Percentiles rank a stretch among this genome's conserved stretches.
Evolutionary conservation across 1,140 invertebrate genomes (phyloP).

Genomic region (Drosophila seguyi): DNA sequence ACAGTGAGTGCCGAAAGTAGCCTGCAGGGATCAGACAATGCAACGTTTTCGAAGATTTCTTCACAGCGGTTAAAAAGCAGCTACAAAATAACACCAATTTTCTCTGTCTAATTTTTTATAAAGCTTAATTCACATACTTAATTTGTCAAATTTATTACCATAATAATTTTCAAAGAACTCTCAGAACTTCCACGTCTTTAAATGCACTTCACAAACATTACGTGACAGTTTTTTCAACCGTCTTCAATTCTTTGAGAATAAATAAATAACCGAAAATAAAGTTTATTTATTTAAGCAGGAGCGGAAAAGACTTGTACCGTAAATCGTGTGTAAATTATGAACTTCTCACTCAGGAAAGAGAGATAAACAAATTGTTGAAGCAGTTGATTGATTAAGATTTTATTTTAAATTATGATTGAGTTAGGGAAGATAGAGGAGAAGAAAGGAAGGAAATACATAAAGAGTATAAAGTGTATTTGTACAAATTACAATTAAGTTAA

Average conservation of each 20-base stretch:
- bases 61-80: conserved; percentile 2
- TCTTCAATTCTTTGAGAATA: conserved; percentile 19
- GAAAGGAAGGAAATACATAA: neutral
- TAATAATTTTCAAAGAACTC: neutral
- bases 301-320: conserved; percentile 52
- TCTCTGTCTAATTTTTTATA: neutral
- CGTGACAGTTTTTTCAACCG: conserved; percentile 50
- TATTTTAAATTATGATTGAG: conserved; percentile 26
- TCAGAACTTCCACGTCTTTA: neutral
- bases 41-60: conserved; percentile 15
- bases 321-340: conserved; percentile 51
- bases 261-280: conserved; percentile 51
- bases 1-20: conserved; percentile 40
- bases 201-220: conserved; percentile 32
- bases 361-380: conserved; percentile 15
- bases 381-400: conserved; percentile 37
- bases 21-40: conserved; percentile 15
- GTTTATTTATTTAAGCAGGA: conserved; percentile 39
- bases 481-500: conserved; percentile 5
- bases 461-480: too few species aligned
- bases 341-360: neutral
- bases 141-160: neutral
- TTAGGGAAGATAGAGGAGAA: neutral
- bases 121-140: neutral
- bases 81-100: conserved; percentile 4